These are phyloP conservation scores for Champsocephalus gunnari DNA, from an alignment of 2,797 vertebrate genomes.

Conservation along the genomic window DNA sequence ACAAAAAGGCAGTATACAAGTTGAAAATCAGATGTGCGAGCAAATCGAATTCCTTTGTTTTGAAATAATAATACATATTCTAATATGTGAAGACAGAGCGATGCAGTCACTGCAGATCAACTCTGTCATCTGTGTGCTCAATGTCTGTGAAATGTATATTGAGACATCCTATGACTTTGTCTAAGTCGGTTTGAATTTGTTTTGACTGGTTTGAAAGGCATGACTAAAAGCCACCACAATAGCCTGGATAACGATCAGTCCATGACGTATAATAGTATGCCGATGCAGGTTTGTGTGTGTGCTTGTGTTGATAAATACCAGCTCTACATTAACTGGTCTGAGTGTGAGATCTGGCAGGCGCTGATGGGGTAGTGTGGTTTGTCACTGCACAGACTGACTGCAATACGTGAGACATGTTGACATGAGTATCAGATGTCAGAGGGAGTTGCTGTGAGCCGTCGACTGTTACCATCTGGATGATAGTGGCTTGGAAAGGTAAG, in stretches of 20 bases:
- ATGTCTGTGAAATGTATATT: conserved; percentile 40
- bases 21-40: conserved; percentile 22
- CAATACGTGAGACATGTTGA: conserved; percentile 73
- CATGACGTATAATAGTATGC: conserved; percentile 28
- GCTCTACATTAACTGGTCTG: conserved; percentile 24
- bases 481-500: conserved; percentile 51
- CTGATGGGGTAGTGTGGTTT: conserved; percentile 56
- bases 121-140: conserved; percentile 23
- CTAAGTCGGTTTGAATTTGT: conserved; percentile 35
- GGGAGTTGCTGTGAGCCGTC: conserved; percentile 48
- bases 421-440: conserved; percentile 71
- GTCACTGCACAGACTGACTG: conserved; percentile 49
- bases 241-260: conserved; percentile 52
- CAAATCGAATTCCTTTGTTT: conserved; percentile 21
- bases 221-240: conserved; percentile 57
- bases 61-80: conserved; percentile 25
- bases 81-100: conserved; percentile 10
- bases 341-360: conserved; percentile 74
- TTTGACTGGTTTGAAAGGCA: conserved; percentile 61
- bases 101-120: conserved; percentile 6
- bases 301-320: conserved; percentile 56
- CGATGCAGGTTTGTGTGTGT: conserved; percentile 34
- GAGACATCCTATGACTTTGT: conserved; percentile 19
- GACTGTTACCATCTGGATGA: conserved; percentile 61
- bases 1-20: conserved; percentile 15